Evolutionary conservation across 2,797 vertebrate species (phyloP), one percentile per base, ranked within the genome.

Genomic region (Zenarchopterus dispar): DNA sequence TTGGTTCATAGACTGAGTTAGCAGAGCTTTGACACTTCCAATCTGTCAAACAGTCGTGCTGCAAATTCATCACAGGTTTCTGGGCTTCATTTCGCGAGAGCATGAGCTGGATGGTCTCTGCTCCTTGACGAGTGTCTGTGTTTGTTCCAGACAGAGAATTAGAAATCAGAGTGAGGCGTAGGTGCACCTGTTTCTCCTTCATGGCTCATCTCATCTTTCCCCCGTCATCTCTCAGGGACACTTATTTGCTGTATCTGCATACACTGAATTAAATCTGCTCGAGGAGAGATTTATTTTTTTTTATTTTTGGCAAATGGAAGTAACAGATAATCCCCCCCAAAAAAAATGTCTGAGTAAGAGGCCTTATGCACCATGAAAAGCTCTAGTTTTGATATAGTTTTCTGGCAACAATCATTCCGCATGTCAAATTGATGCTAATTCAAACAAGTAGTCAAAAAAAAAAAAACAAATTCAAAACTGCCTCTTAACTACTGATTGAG

Each of bases 111-210:
- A 31, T n/a, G 57, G 49, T 59, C 48, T 21, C 43, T 58, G 67
- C 50, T 58, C 67, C 67, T 72, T 68, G 68, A 85, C 23, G 41
- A 76, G 70, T 11, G 45, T 39, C 62, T 73, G 77, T 74, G 70
- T 84, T 66, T 70, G 80, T 67, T 80, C 77, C 77, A 82, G 73
- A 62, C 54, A 11, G 31, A 77, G 70, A 79, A 81, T 81, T 77
- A 66, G 68, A 73, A 65, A 86, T 78, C 65, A 83, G 65, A 78
- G 62, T 2, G 50, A 78, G 45, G 80, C 69, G 6, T 68, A 62
- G 62, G 43, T 79, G 81, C 88, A 88, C 88, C 86, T 89, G 88
- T 56, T 79, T 69, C 80, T 81, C 73, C 81, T 87, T 84, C 81
- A 82, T 44, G 10, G 80, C 74, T 71, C 79, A 77, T 84, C 85